Evolutionary conservation across 2,113 vertebrate species (phyloP).

Genomic region (Glaucomys volans): DNA sequence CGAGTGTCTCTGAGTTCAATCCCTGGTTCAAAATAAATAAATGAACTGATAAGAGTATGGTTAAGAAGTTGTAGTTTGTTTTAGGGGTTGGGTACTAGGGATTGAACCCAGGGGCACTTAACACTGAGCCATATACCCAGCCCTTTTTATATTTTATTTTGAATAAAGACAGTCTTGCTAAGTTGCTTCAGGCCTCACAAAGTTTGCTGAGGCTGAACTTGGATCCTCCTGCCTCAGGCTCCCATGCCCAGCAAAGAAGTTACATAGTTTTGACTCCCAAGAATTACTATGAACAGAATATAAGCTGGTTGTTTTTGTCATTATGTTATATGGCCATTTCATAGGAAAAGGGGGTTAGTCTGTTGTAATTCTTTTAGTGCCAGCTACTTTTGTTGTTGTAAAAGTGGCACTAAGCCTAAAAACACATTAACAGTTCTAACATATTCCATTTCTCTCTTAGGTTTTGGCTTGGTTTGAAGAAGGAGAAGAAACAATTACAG

Average conservation of each 20-base stretch:
- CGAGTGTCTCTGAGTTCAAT: too few species aligned
- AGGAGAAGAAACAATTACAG: constrained; percentile 99
- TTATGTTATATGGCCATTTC: constrained; percentile 37
- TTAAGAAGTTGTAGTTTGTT: constrained; percentile 9
- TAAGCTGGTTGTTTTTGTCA: neutral
- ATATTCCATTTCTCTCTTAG: constrained; percentile 87
- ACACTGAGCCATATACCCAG: too few species aligned
- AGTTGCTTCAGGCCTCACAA: too few species aligned
- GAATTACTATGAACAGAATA: neutral
- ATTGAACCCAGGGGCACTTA: too few species aligned
- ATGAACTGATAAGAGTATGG: neutral
- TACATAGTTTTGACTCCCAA: neutral
- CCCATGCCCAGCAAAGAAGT: neutral
- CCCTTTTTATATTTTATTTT: too few species aligned
- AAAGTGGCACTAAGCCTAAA: constrained; percentile 5
- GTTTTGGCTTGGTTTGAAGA: constrained; percentile 99
- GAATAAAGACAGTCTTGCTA: too few species aligned
- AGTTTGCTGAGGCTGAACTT: too few species aligned
- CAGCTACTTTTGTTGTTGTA: neutral
- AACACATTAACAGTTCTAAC: neutral
- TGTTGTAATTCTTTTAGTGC: constrained; percentile 36
- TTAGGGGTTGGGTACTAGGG: neutral
- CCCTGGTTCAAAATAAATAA: too few species aligned
- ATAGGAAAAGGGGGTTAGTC: constrained; percentile 38
- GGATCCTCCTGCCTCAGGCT: too few species aligned